Base-by-base conservation (phyloP, 2,888 invertebrate genomes). In the Pasiphila rectangulata region DNA sequence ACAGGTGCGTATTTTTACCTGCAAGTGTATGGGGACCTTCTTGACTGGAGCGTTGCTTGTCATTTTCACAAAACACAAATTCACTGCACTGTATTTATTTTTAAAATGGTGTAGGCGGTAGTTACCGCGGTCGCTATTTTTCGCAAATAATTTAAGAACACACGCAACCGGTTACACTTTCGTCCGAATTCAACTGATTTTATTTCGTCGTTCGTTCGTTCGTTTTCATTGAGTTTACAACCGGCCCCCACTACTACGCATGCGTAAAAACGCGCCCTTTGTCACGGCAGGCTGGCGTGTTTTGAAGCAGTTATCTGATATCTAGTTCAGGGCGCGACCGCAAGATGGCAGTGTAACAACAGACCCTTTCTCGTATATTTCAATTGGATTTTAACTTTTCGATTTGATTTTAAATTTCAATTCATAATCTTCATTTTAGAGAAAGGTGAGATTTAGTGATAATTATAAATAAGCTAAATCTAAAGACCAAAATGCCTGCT, bases 21-120 rank as follows among this genome's bases (percentile, higher is more conserved):
- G 96, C 73, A 96, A 90, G 87, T 98, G 97, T 77, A 98, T 96
- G 49, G 97, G 97, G 52, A 97, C 96, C 90, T 98, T 97, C 87
- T 97, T 97, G 62, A 97, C 96, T 58, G 96, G 96, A 60, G 95
- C 95, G 76, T 67, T 81, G 53, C 72, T 38, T 21, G 39, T 66
- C 93, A 93, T 94, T 78, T 83, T 87, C 61, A 70, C 69, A 54
- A 20, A 73, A 70, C 76, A 83, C 80, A 32, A 69, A 64, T 67
- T 64, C 82, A 86, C 83, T 69, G 69, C 75, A 80, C 78, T 68
- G 40, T 36, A 59, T 76, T 77, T 82, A 82, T 83, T 83, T 78
- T 69, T 75, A 78, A 76, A 72, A 55, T 60, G 55, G 79, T 74
- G 78, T 83, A 75, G 80, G 78, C 75, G 82, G 73, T 57, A 63